A percentile compares a stretch with the other conserved stretches of the same genome.
These are phyloP conservation scores for Epinotia ramella DNA, from an alignment of 2,888 invertebrate genomes.

Conservation along the genomic window DNA sequence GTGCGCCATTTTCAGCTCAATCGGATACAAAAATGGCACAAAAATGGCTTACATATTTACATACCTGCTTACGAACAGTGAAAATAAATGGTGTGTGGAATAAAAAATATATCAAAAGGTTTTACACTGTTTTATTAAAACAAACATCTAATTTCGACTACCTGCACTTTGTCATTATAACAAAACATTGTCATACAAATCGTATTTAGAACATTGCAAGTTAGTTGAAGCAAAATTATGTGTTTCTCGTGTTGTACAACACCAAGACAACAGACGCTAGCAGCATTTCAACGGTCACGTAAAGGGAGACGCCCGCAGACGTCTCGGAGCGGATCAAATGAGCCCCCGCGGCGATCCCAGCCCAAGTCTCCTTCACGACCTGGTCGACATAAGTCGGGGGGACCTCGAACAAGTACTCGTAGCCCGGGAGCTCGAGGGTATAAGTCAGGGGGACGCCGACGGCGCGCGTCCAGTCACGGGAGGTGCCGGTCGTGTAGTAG, in stretches of 20 bases:
- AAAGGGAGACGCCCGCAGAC: not conserved
- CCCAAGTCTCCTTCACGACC: constrained; percentile 87
- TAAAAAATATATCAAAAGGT: too few species aligned
- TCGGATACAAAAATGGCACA: too few species aligned
- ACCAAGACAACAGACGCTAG: not conserved
- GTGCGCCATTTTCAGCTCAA: too few species aligned
- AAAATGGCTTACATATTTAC: too few species aligned
- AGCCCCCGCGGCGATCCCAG: constrained; percentile 79
- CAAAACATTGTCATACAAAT: too few species aligned
- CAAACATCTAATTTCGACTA: too few species aligned
- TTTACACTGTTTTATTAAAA: too few species aligned
- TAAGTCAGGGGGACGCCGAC: constrained; percentile 86
- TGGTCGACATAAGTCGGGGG: constrained; percentile 82
- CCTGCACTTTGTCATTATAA: too few species aligned
- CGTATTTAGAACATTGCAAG: too few species aligned
- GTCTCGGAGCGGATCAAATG: constrained; percentile 57
- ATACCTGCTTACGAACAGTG: too few species aligned
- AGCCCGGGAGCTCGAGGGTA: constrained; percentile 88
- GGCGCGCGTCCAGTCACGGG: constrained; percentile 88
- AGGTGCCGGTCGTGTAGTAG: constrained; percentile 87
- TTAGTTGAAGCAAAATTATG: too few species aligned
- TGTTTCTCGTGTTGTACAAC: constrained; percentile 2
- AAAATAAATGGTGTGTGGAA: too few species aligned
- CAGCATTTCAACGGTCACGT: constrained; percentile 1
- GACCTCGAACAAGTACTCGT: constrained; percentile 84